Base-by-base conservation (phyloP, 2,797 vertebrate genomes). In the Esox lucius region DNA sequence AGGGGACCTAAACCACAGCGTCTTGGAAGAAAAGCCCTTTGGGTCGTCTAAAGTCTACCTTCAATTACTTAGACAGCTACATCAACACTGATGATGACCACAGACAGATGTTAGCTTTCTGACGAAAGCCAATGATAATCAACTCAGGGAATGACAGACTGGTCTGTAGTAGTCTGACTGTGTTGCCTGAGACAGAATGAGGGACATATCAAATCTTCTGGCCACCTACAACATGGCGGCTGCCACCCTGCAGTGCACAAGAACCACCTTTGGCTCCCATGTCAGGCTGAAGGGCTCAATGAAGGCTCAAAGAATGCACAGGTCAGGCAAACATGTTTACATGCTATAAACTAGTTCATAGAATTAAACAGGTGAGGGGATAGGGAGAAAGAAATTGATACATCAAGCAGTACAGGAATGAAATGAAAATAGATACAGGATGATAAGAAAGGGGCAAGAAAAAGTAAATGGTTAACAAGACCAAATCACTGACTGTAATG, bases 91-190 rank as follows among this genome's bases (percentile, higher is more conserved):
- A 70, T 49, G 22, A 53, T 31, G 75, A 77, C 76, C 73, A 78
- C 70, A 75, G 80, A 83, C 86, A 87, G 83, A 87, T 78, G 78
- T 81, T 80, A 46, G 59, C 71, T 65, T 73, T 79, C 80, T 79
- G 70, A 69, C 66, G 70, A 78, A 79, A 77, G 78, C 77, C 70
- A 80, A 31, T 84, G 69, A 39, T 83, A 83, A 75, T 76, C 73
- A 72, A 81, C 81, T 86, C 75, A 72, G 80, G 73, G 77, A 80
- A 78, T 73, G 70, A 73, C 64, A 82, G 49, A 73, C 67, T 72
- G 65, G 74, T 71, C 75, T 68, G 78, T 80, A 35, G 74, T 81
- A 79, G 71, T 83, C 65, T 69, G 68, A 83, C 16, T 33, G 75
- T 83, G 76, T 77, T 71, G 81, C 5, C 24, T 26, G 48, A 31